A percentile compares a stretch with the other conserved stretches of the same genome.
These are phyloP conservation scores for Callaeas wilsoni DNA, from an alignment of 2,113 vertebrate species.

Conservation along the genomic window DNA sequence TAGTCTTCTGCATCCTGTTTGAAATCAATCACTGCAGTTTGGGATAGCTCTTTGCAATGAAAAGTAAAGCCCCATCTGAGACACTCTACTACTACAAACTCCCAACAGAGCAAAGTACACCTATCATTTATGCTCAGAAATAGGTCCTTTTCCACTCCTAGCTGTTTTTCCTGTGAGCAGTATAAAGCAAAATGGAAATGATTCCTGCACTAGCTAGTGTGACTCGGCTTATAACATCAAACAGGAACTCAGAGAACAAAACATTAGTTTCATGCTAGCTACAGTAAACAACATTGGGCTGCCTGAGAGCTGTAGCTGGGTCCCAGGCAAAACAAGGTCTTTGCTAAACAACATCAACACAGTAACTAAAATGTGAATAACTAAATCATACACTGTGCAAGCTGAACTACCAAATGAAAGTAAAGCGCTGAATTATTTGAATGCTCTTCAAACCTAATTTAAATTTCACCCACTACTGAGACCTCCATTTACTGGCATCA, in stretches of 20 bases:
- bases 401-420: constrained; percentile 43
- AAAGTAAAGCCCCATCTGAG: background rate
- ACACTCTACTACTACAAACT: background rate
- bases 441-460: constrained; percentile 61
- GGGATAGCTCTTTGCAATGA: background rate
- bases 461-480: constrained; percentile 66
- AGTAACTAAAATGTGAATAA: constrained; percentile 62
- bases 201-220: constrained; percentile 22
- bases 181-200: constrained; percentile 44
- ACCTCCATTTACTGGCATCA: constrained; percentile 57
- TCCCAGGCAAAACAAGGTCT: constrained; percentile 51
- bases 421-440: constrained; percentile 54
- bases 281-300: constrained; percentile 51
- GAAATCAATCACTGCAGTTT: background rate
- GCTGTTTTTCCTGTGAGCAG: constrained; percentile 4
- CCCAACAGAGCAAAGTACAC: background rate
- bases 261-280: constrained; percentile 43
- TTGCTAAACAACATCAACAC: constrained; percentile 39
- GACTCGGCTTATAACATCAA: constrained; percentile 47
- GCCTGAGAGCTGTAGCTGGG: background rate
- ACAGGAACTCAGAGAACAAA: constrained; percentile 39
- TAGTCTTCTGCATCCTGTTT: background rate
- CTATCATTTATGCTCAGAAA: background rate
- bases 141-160: background rate
- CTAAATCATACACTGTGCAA: constrained; percentile 54